These are phyloP conservation scores for Acipenser transmontanus DNA, from an alignment of 2,797 vertebrate species.

Conservation along the genomic window DNA sequence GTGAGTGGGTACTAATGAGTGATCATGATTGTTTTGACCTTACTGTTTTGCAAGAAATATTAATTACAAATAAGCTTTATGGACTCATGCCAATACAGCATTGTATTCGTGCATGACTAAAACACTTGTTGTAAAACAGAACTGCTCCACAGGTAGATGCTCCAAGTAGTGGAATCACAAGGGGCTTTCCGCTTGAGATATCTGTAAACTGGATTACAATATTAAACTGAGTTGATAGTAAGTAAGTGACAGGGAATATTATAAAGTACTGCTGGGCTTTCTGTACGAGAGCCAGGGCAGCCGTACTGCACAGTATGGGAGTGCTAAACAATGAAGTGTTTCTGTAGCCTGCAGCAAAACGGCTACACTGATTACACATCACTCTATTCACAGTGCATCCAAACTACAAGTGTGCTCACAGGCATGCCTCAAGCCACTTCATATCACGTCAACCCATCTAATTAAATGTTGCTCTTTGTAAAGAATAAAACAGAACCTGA, in stretches of 20 bases:
- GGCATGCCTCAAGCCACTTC: constrained; percentile 36
- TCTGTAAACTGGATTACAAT: too few species aligned
- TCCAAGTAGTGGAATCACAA: too few species aligned
- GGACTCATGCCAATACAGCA: background rate
- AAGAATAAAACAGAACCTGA: background rate
- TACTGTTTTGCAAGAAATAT: background rate
- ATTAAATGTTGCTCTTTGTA: constrained; percentile 38
- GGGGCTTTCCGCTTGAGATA: too few species aligned
- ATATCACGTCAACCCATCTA: constrained; percentile 38
- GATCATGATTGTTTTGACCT: too few species aligned
- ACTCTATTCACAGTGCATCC: constrained; percentile 13
- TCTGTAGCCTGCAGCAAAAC: constrained; percentile 1
- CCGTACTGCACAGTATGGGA: background rate
- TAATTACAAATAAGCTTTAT: background rate
- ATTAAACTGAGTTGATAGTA: too few species aligned
- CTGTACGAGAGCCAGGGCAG: too few species aligned
- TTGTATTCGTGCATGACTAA: too few species aligned
- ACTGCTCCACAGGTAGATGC: too few species aligned
- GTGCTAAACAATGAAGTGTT: background rate
- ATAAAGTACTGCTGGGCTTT: too few species aligned
- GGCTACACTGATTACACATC: background rate
- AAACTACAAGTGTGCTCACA: constrained; percentile 26
- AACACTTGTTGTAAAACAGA: too few species aligned
- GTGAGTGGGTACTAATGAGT: too few species aligned
- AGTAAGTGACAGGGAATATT: too few species aligned